phyloP scores from a whole-genome alignment of 2,113 vertebrate species.

The Salvelinus alpinus region DNA sequence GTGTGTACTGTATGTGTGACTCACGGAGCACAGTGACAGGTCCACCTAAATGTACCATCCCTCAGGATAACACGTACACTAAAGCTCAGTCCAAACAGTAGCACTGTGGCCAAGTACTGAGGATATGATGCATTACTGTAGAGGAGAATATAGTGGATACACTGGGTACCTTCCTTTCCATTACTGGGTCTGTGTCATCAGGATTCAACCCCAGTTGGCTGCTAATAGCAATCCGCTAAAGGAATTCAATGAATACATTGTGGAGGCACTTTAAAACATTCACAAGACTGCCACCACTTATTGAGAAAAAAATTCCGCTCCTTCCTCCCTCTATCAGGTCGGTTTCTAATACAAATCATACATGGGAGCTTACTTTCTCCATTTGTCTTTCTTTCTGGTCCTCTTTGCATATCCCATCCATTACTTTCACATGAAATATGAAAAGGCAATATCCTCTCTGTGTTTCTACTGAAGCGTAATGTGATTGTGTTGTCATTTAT shows the following conservation, averaged over 20 bases:
- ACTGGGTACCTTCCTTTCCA: constrained; percentile 35
- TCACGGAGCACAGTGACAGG: not conserved
- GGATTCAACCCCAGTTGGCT: constrained; percentile 58
- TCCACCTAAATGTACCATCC: not conserved
- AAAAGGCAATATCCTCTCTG: constrained; percentile 87
- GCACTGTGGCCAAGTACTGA: constrained; percentile 1
- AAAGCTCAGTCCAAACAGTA: not conserved
- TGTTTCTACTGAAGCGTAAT: constrained; percentile 94
- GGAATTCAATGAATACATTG: constrained; percentile 75
- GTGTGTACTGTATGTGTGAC: not conserved
- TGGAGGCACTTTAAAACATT: constrained; percentile 71
- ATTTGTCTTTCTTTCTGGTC: constrained; percentile 77
- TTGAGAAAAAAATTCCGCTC: constrained; percentile 50
- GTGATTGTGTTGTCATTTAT: constrained; percentile 98
- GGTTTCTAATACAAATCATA: constrained; percentile 81
- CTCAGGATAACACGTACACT: not conserved
- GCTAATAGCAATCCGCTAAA: constrained; percentile 76
- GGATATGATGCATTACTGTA: constrained; percentile 38
- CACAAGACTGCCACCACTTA: constrained; percentile 65
- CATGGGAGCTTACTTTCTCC: constrained; percentile 69
- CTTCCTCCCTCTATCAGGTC: constrained; percentile 60
- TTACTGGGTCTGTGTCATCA: constrained; percentile 34
- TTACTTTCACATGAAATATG: constrained; percentile 88
- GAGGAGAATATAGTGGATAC: constrained; percentile 32
- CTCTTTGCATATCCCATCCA: constrained; percentile 81